These are phyloP conservation scores for Alviniconcha strummeri DNA, from an alignment of 2,888 invertebrate species.

Conservation along the genomic window DNA sequence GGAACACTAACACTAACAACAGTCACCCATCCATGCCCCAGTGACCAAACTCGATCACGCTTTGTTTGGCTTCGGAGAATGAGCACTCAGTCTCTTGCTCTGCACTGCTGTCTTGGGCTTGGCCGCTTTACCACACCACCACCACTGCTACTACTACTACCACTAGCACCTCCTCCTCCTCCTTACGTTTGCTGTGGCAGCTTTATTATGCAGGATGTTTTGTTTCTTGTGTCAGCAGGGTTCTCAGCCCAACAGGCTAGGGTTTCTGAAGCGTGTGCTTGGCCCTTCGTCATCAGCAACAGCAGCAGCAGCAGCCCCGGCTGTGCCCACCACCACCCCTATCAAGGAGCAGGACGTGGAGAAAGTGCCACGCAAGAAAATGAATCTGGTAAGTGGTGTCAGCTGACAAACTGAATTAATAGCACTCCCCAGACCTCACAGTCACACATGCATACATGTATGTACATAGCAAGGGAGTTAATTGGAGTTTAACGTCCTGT, in stretches of 20 bases:
- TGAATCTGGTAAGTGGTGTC: constrained; percentile 40
- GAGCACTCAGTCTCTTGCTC: too few species aligned
- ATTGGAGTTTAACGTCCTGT: too few species aligned
- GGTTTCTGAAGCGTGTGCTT: constrained; percentile 3
- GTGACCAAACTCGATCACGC: too few species aligned
- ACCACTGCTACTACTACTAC: not conserved
- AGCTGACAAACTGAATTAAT: not conserved
- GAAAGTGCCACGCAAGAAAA: constrained; percentile 42
- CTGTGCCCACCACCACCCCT: constrained; percentile 20
- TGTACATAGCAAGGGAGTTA: not conserved
- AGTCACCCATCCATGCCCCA: too few species aligned
- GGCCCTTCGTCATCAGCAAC: not conserved
- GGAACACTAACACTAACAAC: too few species aligned
- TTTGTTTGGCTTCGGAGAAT: too few species aligned
- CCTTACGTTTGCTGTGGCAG: too few species aligned
- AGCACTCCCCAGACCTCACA: too few species aligned
- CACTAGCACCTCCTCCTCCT: not conserved
- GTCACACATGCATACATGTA: too few species aligned
- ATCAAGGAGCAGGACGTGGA: constrained; percentile 40
- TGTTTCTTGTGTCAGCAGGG: not conserved
- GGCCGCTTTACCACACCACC: too few species aligned
- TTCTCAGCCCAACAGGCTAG: not conserved
- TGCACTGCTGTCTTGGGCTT: too few species aligned
- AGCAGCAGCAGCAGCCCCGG: not conserved
- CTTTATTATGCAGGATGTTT: too few species aligned